phyloP scores from a whole-genome alignment of 2,888 invertebrate species.

The Campaea margaritaria region DNA sequence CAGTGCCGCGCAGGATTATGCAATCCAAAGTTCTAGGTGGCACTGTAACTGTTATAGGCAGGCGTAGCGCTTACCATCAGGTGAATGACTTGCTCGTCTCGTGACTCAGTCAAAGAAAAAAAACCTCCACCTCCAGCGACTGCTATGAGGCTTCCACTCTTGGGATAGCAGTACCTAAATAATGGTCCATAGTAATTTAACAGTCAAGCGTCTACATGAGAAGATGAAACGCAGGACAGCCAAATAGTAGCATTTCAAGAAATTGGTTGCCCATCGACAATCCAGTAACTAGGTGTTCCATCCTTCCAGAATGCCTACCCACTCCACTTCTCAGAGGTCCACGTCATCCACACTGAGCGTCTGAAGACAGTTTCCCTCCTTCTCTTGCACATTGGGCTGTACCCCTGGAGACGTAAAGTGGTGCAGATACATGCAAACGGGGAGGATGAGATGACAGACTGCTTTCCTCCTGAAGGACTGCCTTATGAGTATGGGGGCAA shows the following conservation, averaged over 20 bases:
- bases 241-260: too few relatives aligned
- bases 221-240: neutral
- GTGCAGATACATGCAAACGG: slow-evolving; percentile 66
- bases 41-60: too few relatives aligned
- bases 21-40: too few relatives aligned
- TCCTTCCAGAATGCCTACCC: slow-evolving; percentile 90
- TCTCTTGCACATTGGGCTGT: slow-evolving; percentile 75
- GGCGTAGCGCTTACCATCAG: too few relatives aligned
- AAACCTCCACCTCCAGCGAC: too few relatives aligned
- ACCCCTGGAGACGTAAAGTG: slow-evolving; percentile 76
- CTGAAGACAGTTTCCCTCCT: slow-evolving; percentile 89
- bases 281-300: neutral
- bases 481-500: slow-evolving; percentile 94
- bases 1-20: too few relatives aligned
- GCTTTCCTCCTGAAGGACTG: slow-evolving; percentile 89
- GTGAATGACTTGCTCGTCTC: too few relatives aligned
- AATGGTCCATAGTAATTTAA: too few relatives aligned
- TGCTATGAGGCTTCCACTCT: too few relatives aligned
- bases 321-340: slow-evolving; percentile 92
- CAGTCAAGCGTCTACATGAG: neutral
- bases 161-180: too few relatives aligned
- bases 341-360: slow-evolving; percentile 90
- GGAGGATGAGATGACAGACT: slow-evolving; percentile 78
- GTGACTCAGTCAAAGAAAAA: too few relatives aligned
- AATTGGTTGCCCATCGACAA: neutral